Evolutionary conservation across 30 jellyfish, hydroid and myxozoan species (phyloP).

Genomic region (Aurelia sp.): DNA sequence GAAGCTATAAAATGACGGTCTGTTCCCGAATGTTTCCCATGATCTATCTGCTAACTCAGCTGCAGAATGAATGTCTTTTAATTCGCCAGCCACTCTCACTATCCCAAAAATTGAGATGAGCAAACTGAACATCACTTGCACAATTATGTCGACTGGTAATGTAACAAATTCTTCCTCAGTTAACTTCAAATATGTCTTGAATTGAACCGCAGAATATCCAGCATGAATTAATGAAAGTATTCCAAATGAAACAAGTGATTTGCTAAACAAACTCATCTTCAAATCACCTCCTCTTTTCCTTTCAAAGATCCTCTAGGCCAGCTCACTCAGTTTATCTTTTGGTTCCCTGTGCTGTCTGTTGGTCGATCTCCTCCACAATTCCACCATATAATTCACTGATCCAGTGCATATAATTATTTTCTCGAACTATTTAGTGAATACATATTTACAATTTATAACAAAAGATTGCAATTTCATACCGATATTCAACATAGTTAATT

Average conservation of each 20-base stretch:
- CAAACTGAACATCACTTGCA: constrained; percentile 83
- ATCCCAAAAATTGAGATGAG: constrained; percentile 79
- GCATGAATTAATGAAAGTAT: constrained; percentile 87
- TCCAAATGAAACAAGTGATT: constrained; percentile 75
- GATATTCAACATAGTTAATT: too few relatives aligned
- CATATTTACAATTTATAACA: too few relatives aligned
- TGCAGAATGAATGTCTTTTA: constrained; percentile 92
- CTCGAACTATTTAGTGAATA: too few relatives aligned
- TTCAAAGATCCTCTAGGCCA: too few relatives aligned
- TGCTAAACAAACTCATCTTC: constrained; percentile 83
- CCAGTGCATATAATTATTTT: too few relatives aligned
- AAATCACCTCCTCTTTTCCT: too few relatives aligned
- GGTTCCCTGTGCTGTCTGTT: too few relatives aligned
- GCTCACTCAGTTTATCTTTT: too few relatives aligned
- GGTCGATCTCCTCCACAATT: too few relatives aligned
- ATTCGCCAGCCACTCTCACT: constrained; percentile 89
- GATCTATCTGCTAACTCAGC: constrained; percentile 95
- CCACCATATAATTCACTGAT: too few relatives aligned
- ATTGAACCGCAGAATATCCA: constrained; percentile 95
- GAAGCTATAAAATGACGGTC: constrained; percentile 87
- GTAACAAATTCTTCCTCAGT: constrained; percentile 86
- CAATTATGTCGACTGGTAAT: constrained; percentile 84
- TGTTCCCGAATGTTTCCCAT: constrained; percentile 95
- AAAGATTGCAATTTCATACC: too few relatives aligned
- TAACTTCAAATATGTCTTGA: constrained; percentile 82